Base-by-base conservation (phyloP, 2,113 vertebrate genomes). In the Malurus elegans region DNA sequence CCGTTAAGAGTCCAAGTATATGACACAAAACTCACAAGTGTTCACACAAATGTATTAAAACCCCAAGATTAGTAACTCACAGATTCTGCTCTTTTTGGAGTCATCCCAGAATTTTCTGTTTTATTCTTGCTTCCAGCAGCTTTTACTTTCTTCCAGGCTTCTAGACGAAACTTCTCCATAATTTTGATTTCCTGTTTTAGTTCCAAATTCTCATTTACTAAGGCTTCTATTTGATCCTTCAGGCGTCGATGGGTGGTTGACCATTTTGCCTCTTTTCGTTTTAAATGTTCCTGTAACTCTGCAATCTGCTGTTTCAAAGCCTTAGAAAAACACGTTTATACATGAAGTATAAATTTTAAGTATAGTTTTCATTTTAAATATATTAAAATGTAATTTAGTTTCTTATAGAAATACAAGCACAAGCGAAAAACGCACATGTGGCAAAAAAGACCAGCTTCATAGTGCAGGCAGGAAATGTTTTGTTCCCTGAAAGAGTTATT, bases 201-300 rank as follows among this genome's bases (percentile, higher is more conserved):
- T 34, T 99, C 97, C 16, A 66, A 38, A 83, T 99, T 99, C 92
- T 99, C 99, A 60, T 97, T 97, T 42, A 90, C 96, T 79, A 99
- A 97, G 91, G 98, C 80, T 78, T 99, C 98, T 70, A 99, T 98
- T 97, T 99, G 99, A 86, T 99, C 98, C 85, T 98, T 97, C 60
- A 99, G 98, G 24, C 99, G 98, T 26, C 96, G 91, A 14, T 99
- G 98, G 7, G 98, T 98, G 57, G 97, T 98, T 64, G 98, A 97
- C 99, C 99, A 99, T 95, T 99, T 99, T 88, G 97, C 94, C 92
- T 99, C 99, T 88, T 98, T 98, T 83, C 97, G 97, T 97, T 97
- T 99, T 91, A 99, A 75, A 95, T 99, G 99, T 95, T 99, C 99
- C 97, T 99, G 99, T 95, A 99, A 95, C 36, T 98, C 97, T 94